phyloP scores from a whole-genome alignment of 2,113 vertebrate genomes.

The Sialia sialis region DNA sequence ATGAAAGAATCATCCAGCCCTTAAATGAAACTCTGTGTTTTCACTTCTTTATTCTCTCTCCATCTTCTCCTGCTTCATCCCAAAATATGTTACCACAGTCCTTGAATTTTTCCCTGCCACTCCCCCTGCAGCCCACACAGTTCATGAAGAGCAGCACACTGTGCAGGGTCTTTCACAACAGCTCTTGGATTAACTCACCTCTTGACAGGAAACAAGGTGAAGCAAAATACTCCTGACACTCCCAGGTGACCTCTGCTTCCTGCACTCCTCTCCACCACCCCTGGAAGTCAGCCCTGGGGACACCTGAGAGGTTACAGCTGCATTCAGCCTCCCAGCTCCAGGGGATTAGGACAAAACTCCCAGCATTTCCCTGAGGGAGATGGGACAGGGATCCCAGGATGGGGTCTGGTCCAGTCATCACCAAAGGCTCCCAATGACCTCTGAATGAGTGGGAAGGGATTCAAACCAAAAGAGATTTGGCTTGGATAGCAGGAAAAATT shows the following conservation, averaged over 20 bases:
- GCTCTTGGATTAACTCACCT: background rate
- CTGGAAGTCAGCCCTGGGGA: background rate
- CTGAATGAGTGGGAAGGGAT: background rate
- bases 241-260: background rate
- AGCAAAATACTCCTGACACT: background rate
- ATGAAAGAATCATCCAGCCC: background rate
- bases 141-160: background rate
- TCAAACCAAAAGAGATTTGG: background rate
- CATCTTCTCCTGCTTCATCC: background rate
- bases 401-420: background rate
- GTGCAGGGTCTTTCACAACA: background rate
- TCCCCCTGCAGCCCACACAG: background rate
- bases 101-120: background rate
- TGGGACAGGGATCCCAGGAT: background rate
- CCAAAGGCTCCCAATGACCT: background rate
- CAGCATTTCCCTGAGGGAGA: background rate
- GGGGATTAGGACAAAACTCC: accelerated
- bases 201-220: background rate
- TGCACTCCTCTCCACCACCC: background rate
- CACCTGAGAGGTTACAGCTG: background rate
- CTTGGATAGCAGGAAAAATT: background rate
- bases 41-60: background rate
- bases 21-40: background rate
- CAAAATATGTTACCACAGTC: background rate
- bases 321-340: background rate